Base-by-base conservation (phyloP, 2,797 vertebrate genomes). In the Poecile montanus region DNA sequence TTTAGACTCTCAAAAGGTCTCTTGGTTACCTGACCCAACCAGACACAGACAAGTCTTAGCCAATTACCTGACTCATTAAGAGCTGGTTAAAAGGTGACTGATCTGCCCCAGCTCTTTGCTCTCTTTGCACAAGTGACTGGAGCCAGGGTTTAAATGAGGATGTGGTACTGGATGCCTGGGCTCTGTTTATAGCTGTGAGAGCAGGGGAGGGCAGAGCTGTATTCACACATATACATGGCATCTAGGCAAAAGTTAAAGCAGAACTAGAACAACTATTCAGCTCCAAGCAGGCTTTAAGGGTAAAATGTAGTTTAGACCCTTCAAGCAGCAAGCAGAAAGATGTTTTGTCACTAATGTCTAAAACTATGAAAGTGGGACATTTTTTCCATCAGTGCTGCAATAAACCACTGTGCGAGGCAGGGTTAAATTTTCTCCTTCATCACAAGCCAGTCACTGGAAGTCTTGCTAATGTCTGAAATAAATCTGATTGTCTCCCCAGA, bases 361-460 rank as follows among this genome's bases (percentile, higher is more conserved):
- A 73, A 81, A 30, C 48, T 61, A 29, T 92, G 61, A 54, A 85
- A 89, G 38, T 36, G 32, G 50, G 20, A 62, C 21, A 21, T 70
- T 86, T 95, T 92, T 73, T 29, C 63, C 57, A 65, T 74, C 7
- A 26, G 11, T 77, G 54, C 66, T 85, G 34, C 45, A 90, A 63
- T 95, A 93, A 94, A 73, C 76, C 34, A 75, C 60, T 18, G 1
- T 85, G 72, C 63, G 93, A 92, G 72, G 36, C 67, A 85, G 90
- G 58, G 87, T 93, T 97, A 93, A 89, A 63, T 91, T 93, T 96
- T 82, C 54, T 76, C 72, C 95, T 95, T 95, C 80, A 84, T 93
- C 80, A 67, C 30, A 77, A 88, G 73, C 51, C 85, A 93, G 38
- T 93, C 53, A 60, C 75, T 94, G 58, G 68, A 85, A 91, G 60